Evolutionary conservation across 2,888 invertebrate genomes (phyloP), one percentile per base, ranked within the genome.

Genomic region (Unio delphinus): DNA sequence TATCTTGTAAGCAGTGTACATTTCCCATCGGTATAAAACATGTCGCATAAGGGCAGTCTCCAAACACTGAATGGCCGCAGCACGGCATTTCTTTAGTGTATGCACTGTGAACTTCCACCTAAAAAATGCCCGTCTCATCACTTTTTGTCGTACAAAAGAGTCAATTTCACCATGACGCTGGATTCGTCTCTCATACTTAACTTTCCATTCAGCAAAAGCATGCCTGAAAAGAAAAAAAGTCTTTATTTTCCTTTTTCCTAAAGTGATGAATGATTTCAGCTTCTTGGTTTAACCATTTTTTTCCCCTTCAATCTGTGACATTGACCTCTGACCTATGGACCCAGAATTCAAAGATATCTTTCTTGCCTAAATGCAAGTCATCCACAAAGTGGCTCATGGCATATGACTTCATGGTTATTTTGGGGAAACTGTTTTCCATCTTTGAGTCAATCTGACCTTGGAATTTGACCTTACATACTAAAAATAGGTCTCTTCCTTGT

Each of bases 41-140:
- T 80, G 79, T 58, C 80, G 74, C 71, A 83, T 77, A 55, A 84
- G 74, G 28, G 78, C 84, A n/a, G 71, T 72, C 69, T 85, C 83
- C 60, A 86, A 65, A 67, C 75, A 76, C 18, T 72, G 72, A 8
- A 82, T 75, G 4, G 80, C 85, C n/a, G 71, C 70, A n/a, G 73
- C 78, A 28, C 83, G 75, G 15, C 80, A 75, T 8, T 72, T 72
- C 55, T 80, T 79, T 68, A 79, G 72, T 56, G 75, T 67, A 0
- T 64, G 65, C 1, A 86, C 85, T 68, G 80, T 83, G 15, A 75
- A 62, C 20, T 75, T 74, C 86, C 86, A 86, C 20, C 74, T 72
- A 28, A 69, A 60, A 55, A 86, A 73, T 0, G 80, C 71, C n/a
- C 71, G 71, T 17, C 68, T 73, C 56, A 83, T 72, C 34, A 81